Evolutionary conservation across 2,888 invertebrate genomes (phyloP).

Genomic region (Mechanitis mazaeus): DNA sequence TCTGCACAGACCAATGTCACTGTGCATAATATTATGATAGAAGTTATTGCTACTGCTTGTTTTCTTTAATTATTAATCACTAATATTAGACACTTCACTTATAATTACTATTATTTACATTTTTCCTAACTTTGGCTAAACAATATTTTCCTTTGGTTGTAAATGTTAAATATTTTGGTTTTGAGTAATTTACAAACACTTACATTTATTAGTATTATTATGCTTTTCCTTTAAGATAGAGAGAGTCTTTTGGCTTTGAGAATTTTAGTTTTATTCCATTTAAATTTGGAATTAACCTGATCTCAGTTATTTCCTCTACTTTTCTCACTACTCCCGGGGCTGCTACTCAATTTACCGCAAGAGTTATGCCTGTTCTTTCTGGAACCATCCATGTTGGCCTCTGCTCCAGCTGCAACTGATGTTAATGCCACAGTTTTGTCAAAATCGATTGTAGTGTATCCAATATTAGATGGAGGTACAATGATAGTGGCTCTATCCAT

Average conservation of each 20-base stretch:
- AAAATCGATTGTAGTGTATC: constrained; percentile 95
- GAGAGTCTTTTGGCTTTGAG: constrained; percentile 7
- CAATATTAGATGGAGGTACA: constrained; percentile 80
- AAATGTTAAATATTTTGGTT: constrained; percentile 14
- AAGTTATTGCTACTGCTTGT: too few relatives aligned
- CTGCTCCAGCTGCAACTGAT: constrained; percentile 83
- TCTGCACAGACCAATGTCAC: too few relatives aligned
- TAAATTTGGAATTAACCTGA: constrained; percentile 28
- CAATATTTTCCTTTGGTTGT: constrained; percentile 12
- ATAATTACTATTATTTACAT: not conserved
- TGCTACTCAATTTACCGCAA: constrained; percentile 75
- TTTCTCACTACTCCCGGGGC: constrained; percentile 54
- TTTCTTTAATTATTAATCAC: too few relatives aligned
- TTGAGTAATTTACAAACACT: not conserved
- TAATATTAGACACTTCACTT: too few relatives aligned
- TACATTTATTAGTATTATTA: not conserved
- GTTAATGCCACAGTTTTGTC: constrained; percentile 94
- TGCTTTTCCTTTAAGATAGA: constrained; percentile 7
- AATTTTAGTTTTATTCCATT: constrained; percentile 16
- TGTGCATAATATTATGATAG: not conserved
- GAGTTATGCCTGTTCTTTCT: constrained; percentile 91
- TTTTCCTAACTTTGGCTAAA: constrained; percentile 10
- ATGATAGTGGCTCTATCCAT: constrained; percentile 44
- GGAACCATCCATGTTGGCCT: constrained; percentile 82
- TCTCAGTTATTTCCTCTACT: constrained; percentile 31